Percentiles rank a stretch among this genome's conserved stretches.
phyloP scores from a whole-genome alignment of 2,113 vertebrate species.

The Okapia johnstoni region DNA sequence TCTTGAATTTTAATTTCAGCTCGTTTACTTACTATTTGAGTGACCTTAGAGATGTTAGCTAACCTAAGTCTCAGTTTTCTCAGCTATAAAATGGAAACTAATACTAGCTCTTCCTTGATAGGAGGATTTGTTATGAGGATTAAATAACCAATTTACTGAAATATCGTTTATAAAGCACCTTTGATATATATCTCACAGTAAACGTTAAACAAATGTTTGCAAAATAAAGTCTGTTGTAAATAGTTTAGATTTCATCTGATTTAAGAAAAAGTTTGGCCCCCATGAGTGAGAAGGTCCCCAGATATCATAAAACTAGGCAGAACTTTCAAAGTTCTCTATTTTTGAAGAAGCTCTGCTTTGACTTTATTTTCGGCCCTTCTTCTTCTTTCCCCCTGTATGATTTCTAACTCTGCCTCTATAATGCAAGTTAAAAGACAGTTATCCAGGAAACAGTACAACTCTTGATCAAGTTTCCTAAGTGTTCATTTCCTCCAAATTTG shows the following conservation, averaged over 20 bases:
- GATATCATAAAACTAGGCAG: not conserved
- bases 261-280: not conserved
- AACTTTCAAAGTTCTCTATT: not conserved
- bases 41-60: not conserved
- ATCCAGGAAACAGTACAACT: not conserved
- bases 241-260: conserved; percentile 9
- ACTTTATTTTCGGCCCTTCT: not conserved
- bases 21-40: not conserved
- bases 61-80: not conserved
- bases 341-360: not conserved
- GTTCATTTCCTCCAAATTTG: not conserved
- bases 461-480: not conserved
- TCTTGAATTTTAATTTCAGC: conserved; percentile 8
- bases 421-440: not conserved
- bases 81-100: not conserved
- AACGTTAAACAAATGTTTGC: not conserved
- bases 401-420: not conserved
- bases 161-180: not conserved
- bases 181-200: not conserved
- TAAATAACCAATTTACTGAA: not conserved
- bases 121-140: not conserved
- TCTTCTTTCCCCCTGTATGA: not conserved
- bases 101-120: not conserved
- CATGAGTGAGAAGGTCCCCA: not conserved
- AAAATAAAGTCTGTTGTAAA: conserved; percentile 10